Conservation (phyloP, 2,797 vertebrate genomes). For the Heteromormyrus szaboi region DNA sequence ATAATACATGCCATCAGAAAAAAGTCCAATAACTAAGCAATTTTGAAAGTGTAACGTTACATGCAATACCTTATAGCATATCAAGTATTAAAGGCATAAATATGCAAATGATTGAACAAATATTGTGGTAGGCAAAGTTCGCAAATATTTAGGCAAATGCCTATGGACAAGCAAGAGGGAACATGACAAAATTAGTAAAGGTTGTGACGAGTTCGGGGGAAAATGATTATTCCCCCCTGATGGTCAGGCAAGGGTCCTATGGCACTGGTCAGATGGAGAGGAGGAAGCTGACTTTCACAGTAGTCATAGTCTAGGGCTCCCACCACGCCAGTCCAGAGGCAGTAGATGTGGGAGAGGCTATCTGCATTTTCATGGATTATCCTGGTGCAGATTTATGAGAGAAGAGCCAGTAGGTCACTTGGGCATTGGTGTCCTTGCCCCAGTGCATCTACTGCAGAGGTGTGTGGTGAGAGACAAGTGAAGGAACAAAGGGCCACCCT, state of each 20-base stretch:
- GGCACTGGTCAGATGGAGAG: background rate
- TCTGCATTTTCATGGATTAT: background rate
- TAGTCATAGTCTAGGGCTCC: background rate
- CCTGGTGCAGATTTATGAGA: background rate
- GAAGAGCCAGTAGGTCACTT: background rate
- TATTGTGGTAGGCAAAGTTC: background rate
- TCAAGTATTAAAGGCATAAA: background rate
- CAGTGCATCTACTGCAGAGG: background rate
- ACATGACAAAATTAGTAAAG: background rate
- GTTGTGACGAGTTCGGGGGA: background rate
- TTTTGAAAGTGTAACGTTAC: background rate
- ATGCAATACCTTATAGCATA: background rate
- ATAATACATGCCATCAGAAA: background rate
- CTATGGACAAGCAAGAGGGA: background rate
- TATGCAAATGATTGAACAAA: background rate
- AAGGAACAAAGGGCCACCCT: background rate
- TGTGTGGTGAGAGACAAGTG: background rate
- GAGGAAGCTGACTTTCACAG: background rate
- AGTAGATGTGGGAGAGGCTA: background rate
- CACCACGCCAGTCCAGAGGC: background rate
- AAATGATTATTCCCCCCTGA: background rate
- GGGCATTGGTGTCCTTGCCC: background rate
- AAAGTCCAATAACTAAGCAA: background rate
- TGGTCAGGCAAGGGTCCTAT: background rate
- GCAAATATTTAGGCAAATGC: background rate